Percentiles rank a stretch among this genome's conserved stretches.
These are phyloP conservation scores for Myocastor coypus DNA, from an alignment of 2,113 vertebrate genomes.

Conservation along the genomic window DNA sequence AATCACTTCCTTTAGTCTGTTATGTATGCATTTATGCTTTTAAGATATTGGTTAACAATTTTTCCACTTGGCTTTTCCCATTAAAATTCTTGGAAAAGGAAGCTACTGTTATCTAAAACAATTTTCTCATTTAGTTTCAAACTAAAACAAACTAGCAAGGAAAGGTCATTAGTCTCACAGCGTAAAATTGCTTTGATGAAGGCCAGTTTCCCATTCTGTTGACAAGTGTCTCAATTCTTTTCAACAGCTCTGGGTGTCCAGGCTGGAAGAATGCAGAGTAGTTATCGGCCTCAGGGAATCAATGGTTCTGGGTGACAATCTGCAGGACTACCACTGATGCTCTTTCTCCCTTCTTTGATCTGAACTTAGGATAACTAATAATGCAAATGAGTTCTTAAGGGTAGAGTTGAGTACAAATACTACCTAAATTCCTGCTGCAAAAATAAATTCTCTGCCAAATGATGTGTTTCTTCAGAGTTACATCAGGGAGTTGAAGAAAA, in stretches of 20 bases:
- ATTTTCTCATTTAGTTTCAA: slow-evolving; percentile 87
- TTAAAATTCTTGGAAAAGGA: slow-evolving; percentile 71
- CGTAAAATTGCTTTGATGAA: slow-evolving; percentile 94
- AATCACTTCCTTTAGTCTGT: slow-evolving; percentile 18
- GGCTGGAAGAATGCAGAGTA: slow-evolving; percentile 94
- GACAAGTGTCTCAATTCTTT: slow-evolving; percentile 98
- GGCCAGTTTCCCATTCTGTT: slow-evolving; percentile 92
- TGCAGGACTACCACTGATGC: slow-evolving; percentile 83
- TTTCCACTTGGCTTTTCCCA: slow-evolving; percentile 49
- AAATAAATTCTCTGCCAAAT: slow-evolving; percentile 80
- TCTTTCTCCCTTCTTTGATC: slow-evolving; percentile 54
- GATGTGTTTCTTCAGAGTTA: slow-evolving; percentile 73
- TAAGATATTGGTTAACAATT: slow-evolving; percentile 40
- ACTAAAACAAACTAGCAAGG: slow-evolving; percentile 90
- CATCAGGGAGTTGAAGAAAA: slow-evolving; percentile 82
- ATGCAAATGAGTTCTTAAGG: slow-evolving; percentile 89
- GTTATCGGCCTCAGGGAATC: slow-evolving; percentile 90
- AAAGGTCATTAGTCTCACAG: slow-evolving; percentile 93
- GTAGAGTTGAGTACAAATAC: slow-evolving; percentile 87
- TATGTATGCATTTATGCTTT: neutral
- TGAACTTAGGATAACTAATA: slow-evolving; percentile 91
- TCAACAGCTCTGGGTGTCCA: slow-evolving; percentile 95
- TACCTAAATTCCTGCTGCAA: slow-evolving; percentile 83
- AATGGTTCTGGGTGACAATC: slow-evolving; percentile 86
- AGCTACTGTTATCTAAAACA: slow-evolving; percentile 78